Base-by-base conservation (phyloP, 2,113 vertebrate genomes). In the Antigone vipio region DNA sequence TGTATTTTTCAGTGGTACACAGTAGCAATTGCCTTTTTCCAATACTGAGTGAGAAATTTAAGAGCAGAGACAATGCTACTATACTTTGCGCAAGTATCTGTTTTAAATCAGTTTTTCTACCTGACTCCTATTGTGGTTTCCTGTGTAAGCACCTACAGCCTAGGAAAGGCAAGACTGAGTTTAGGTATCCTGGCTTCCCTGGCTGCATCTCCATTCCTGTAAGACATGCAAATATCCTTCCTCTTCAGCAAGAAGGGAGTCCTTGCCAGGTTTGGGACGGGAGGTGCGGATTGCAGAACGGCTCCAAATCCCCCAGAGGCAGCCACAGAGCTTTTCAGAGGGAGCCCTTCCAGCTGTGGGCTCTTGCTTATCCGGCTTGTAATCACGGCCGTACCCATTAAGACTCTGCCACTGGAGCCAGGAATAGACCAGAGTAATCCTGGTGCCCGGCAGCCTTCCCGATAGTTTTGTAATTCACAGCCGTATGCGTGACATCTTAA, bases 391-490 rank as follows among this genome's bases (percentile, higher is more conserved):
- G 0, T 59, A 68, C 32, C 50, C 55, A 19, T 59, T 76, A 93
- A 91, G 83, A 77, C 55, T 44, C 56, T 62, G 62, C 47, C 4
- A 12, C 52, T 0, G 0, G 68, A 91, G 69, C 77, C 89, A 89
- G 84, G 60, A 94, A 97, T 78, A 96, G 77, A 91, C 20, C 49
- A 52, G 38, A 52, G 24, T 91, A 92, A 95, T 85, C 87, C 84
- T 35, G 38, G 34, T 64, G 66, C 81, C 64, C 8, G 0, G 34
- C 66, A 89, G 68, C 56, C 77, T 68, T 21, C 56, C 23, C 4
- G 8, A 30, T 30, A 59, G 60, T 69, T 89, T 59, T 75, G 62
- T 84, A 79, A 89, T 72, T 85, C 58, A 27, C 12, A 6, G 81
- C 50, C 14, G 0, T 3, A 35, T 18, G 24, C 4, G 10, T 56